These are phyloP conservation scores for Hippopotamyrus pictus DNA, from an alignment of 2,797 vertebrate genomes.

Conservation along the genomic window DNA sequence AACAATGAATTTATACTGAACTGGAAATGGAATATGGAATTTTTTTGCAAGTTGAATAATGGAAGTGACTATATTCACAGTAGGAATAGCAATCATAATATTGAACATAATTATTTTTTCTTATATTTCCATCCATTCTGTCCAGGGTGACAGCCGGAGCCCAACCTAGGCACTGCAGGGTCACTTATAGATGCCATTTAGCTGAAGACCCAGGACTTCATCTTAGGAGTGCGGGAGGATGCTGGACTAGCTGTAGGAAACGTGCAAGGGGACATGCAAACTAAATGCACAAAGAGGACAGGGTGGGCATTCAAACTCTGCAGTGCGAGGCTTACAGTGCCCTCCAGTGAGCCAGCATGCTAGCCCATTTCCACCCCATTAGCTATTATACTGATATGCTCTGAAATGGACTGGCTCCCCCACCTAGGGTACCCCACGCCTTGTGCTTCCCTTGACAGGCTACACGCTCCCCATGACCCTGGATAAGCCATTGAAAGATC, in stretches of 20 bases:
- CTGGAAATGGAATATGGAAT: not conserved
- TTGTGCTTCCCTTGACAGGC: not conserved
- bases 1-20: not conserved
- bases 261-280: not conserved
- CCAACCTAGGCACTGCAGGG: not conserved
- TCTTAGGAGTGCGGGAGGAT: not conserved
- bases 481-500: not conserved
- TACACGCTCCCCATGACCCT: not conserved
- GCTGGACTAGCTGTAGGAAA: not conserved
- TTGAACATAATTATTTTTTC: not conserved
- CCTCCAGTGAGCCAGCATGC: not conserved
- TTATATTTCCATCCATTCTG: not conserved
- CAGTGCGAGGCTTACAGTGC: not conserved
- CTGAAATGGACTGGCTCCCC: not conserved
- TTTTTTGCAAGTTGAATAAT: not conserved
- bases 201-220: not conserved
- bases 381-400: not conserved
- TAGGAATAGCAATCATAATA: not conserved
- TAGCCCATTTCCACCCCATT: not conserved
- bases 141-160: not conserved
- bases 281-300: not conserved
- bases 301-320: not conserved
- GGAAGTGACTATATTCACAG: not conserved
- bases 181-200: not conserved
- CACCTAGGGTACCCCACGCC: not conserved